Evolutionary conservation across 2,888 invertebrate species (phyloP), one percentile per base, ranked within the genome.

Genomic region (Phania funesta): DNA sequence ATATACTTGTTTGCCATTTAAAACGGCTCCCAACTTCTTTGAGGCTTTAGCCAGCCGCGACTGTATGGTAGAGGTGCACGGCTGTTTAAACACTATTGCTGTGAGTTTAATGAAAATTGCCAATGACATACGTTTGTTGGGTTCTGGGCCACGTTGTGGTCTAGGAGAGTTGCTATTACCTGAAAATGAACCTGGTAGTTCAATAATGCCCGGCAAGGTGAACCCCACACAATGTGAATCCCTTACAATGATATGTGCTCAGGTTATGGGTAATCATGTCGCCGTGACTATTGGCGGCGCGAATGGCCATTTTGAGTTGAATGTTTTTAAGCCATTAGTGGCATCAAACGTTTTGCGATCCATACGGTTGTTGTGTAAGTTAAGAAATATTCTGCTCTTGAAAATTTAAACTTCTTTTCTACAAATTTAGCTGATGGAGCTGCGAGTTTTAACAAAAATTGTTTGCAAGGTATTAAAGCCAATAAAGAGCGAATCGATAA

Each of bases 151-250:
- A 0, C 93, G 99, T 22, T 99, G 98, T 89, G 99, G 99, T 0
- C 92, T 99, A 0, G 99, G 96, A 0, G 99, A 99, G 91, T 92
- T 99, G 0, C 92, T 93, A 71, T 93, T 99, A 84, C 99, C 99
- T 0, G 99, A 99, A 92, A 99, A 99, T 91, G 99, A 99, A 89
- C 99, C 99, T 0, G 99, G 99, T 1, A 98, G 97, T 87, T 98
- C 98, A 9, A 99, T 99, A 85, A 99, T 99, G 99, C 99, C 99
- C 20, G 99, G 96, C 93, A 99, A 99, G 92, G 98, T 99, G 68
- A 99, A 99, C 92, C 99, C 99, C 1, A 99, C 99, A 0, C 99
- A 99, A 90, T 98, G 99, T 91, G 99, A 99, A 90, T 95, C 99
- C 0, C 92, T 99, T 44, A 99, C 99, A 0, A 99, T 99, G 99